Conservation (phyloP, 35 echinoderm and acorn worm genomes). For the Acanthaster planci region DNA sequence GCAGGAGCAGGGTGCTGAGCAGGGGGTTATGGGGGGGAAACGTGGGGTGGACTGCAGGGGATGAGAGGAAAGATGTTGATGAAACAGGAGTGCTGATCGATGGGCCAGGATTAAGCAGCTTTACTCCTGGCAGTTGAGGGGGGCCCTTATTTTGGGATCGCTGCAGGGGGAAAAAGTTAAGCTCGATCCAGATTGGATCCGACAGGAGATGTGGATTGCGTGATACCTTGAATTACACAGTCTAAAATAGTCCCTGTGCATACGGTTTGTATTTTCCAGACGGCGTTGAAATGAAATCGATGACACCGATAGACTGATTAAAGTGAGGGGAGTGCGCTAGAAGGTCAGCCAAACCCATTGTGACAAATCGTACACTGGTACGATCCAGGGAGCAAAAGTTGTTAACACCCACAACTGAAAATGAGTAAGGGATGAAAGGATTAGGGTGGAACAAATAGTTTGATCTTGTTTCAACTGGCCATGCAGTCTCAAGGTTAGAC, state of each 20-base stretch:
- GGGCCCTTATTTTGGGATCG: slow-evolving; percentile 9
- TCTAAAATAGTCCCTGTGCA: background rate
- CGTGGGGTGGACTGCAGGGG: background rate
- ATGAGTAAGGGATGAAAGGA: slow-evolving; percentile 8
- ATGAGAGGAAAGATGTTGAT: slow-evolving; percentile 13
- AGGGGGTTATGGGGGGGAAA: background rate
- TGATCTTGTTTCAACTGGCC: no score
- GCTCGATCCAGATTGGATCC: slow-evolving; percentile 2
- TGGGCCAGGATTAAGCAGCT: background rate
- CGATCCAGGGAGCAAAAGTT: background rate
- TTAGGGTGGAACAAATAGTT: background rate
- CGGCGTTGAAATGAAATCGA: background rate
- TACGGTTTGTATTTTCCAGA: slow-evolving; percentile 13
- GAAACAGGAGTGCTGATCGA: slow-evolving; percentile 3
- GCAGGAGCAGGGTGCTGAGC: background rate
- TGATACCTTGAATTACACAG: slow-evolving; percentile 2
- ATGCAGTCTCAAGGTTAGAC: no score
- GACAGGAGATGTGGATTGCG: slow-evolving; percentile 8
- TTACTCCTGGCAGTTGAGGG: background rate
- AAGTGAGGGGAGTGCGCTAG: no score
- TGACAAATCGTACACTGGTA: background rate
- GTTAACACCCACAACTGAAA: slow-evolving; percentile 2
- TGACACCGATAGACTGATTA: slow-evolving; percentile 3
- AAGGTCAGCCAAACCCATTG: background rate
- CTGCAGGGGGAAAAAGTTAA: background rate